Conservation (phyloP, 2,888 invertebrate species). For the Crepidodera aurea region DNA sequence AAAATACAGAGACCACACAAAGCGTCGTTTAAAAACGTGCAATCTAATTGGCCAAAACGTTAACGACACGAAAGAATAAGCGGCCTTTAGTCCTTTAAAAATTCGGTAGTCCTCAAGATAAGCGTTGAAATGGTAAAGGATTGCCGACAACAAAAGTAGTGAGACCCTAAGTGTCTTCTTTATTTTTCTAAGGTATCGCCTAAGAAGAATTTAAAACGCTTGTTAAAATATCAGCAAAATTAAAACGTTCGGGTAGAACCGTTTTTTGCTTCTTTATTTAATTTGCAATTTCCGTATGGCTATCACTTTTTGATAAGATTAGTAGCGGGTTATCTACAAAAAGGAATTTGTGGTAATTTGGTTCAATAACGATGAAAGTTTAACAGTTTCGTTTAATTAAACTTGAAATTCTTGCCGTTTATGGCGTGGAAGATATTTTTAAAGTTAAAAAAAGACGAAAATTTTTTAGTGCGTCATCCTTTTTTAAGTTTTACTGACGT, state of each 20-base stretch:
- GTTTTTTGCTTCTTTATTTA: neutral
- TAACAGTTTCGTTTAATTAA: too few relatives aligned
- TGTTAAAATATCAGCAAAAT: conserved; percentile 8
- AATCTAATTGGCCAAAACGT: conserved; percentile 42
- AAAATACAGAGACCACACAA: conserved; percentile 38
- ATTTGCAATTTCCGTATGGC: neutral
- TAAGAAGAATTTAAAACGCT: conserved; percentile 13
- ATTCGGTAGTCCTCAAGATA: conserved; percentile 23
- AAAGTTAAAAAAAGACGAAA: too few relatives aligned
- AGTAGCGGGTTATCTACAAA: too few relatives aligned
- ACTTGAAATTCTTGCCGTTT: too few relatives aligned
- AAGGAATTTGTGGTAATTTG: too few relatives aligned
- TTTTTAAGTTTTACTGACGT: too few relatives aligned
- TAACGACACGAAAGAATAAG: conserved; percentile 40
- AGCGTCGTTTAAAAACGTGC: conserved; percentile 25
- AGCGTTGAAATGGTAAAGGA: conserved; percentile 6
- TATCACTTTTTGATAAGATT: neutral
- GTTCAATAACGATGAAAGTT: too few relatives aligned
- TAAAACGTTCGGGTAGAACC: conserved; percentile 2
- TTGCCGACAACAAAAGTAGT: conserved; percentile 12
- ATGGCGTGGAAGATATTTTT: too few relatives aligned
- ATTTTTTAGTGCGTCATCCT: too few relatives aligned
- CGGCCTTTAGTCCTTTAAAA: conserved; percentile 14
- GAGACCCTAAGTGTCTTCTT: neutral
- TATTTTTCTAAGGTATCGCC: conserved; percentile 15